Evolutionary conservation across 2,888 invertebrate species (phyloP), one percentile per base, ranked within the genome.

Genomic region (Drosophila longiperda): DNA sequence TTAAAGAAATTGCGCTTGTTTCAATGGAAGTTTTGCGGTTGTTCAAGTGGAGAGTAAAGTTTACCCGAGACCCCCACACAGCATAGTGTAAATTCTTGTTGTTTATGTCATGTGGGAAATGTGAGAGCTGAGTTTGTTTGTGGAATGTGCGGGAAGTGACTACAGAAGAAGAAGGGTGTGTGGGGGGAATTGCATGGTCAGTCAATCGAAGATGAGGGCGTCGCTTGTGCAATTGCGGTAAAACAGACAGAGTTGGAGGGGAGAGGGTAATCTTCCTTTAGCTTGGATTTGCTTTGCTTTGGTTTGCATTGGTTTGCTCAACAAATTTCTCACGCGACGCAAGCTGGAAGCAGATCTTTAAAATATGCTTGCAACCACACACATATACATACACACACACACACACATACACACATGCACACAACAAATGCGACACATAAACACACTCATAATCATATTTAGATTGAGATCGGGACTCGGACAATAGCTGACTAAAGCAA

Each of bases 111-210:
- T 23, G 57, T 38, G 8, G 64, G 86, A 77, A 83, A 83, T 75
- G 66, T 52, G 69, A 84, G 62, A 62, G 65, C 50, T 38, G 59
- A 74, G 63, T 73, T n/a, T 59, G 58, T 64, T 62, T 73, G 66
- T 55, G 75, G 80, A 87, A 84, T 83, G 84, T 80, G 80, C 79
- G 84, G 83, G 79, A 75, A 75, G 78, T 65, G 52, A 62, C 57
- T 42, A 54, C 17, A 38, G 12, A 29, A n/a, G 29, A 17, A 29
- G 29, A 26, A 29, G 54, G 26, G n/a, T n/a, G 32, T 17, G 3
- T 71, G 66, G 66, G 60, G 70, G 66, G 40, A 68, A 66, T 71
- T 67, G 54, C 48, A 70, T 61, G 77, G 67, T 34, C 68, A 66
- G 65, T 68, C 58, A 54, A 55, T 63, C 62, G 70, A 23, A 45